These are phyloP conservation scores for Epinephelus fuscoguttatus DNA, from an alignment of 2,113 vertebrate species.

Conservation along the genomic window DNA sequence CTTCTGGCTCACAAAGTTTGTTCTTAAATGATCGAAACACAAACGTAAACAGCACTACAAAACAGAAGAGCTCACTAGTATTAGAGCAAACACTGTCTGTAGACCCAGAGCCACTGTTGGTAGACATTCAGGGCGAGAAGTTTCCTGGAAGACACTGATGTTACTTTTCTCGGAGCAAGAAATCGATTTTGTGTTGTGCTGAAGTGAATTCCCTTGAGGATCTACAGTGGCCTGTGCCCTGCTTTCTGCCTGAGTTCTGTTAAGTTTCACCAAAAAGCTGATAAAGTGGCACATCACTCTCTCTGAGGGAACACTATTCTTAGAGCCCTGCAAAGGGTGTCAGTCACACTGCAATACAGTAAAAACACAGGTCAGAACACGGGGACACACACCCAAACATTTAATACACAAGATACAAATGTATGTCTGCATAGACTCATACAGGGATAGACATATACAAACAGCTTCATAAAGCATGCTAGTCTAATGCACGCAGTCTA, in stretches of 20 bases:
- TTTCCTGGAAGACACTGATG: constrained; percentile 17
- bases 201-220: not conserved
- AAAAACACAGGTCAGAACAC: constrained; percentile 37
- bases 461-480: not conserved
- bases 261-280: constrained; percentile 49
- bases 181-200: constrained; percentile 4
- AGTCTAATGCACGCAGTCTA: not conserved
- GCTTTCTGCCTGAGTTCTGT: constrained; percentile 39
- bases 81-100: not conserved
- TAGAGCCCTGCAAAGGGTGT: constrained; percentile 46
- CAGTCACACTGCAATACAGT: constrained; percentile 29
- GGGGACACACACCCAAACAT: not conserved
- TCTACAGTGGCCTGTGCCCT: constrained; percentile 3
- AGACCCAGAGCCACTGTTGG: not conserved
- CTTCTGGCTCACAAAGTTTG: not conserved
- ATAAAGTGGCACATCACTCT: constrained; percentile 59
- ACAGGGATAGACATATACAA: not conserved
- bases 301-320: constrained; percentile 57
- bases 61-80: not conserved
- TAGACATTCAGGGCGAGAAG: not conserved
- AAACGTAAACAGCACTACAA: not conserved
- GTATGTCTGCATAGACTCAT: not conserved
- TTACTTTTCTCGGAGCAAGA: constrained; percentile 16
- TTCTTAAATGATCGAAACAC: not conserved
- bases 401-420: not conserved